Conservation (phyloP, 2,113 vertebrate species). For the Machaerirhynchus nigripectus region DNA sequence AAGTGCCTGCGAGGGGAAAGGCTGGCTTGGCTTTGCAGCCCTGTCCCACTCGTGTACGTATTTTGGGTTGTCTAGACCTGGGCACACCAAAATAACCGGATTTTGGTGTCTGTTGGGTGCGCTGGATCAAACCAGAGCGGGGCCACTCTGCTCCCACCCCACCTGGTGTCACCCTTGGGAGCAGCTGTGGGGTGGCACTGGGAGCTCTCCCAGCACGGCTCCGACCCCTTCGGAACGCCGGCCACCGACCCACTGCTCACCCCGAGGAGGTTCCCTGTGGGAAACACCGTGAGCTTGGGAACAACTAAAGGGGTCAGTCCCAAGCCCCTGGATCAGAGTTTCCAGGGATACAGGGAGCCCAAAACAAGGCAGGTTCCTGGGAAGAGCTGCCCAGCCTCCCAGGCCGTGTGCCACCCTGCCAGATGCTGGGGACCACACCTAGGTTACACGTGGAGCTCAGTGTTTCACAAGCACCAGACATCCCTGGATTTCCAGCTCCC, state of each 20-base stretch:
- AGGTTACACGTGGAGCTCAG: rapidly evolving
- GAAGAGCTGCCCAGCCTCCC: background rate
- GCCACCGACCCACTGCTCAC: background rate
- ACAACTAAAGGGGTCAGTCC: rapidly evolving
- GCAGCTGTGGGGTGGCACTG: background rate
- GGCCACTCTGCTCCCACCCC: background rate
- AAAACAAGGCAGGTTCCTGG: background rate
- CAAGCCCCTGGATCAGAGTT: background rate
- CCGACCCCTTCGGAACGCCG: rapidly evolving
- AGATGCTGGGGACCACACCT: background rate
- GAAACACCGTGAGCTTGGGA: rapidly evolving
- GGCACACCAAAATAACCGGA: conserved; percentile 45
- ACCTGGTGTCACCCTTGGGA: background rate
- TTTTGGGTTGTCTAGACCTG: conserved; percentile 61
- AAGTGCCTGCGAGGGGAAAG: conserved; percentile 29
- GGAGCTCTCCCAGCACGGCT: rapidly evolving
- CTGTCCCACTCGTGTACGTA: background rate
- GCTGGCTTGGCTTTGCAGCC: conserved; percentile 1
- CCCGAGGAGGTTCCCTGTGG: rapidly evolving
- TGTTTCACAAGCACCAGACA: background rate
- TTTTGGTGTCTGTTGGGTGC: background rate
- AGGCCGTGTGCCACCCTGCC: rapidly evolving
- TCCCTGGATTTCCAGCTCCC: background rate
- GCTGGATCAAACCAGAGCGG: background rate
- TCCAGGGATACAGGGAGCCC: background rate